phyloP scores from a whole-genome alignment of 2,888 invertebrate species.

The Andrena trimmerana region DNA sequence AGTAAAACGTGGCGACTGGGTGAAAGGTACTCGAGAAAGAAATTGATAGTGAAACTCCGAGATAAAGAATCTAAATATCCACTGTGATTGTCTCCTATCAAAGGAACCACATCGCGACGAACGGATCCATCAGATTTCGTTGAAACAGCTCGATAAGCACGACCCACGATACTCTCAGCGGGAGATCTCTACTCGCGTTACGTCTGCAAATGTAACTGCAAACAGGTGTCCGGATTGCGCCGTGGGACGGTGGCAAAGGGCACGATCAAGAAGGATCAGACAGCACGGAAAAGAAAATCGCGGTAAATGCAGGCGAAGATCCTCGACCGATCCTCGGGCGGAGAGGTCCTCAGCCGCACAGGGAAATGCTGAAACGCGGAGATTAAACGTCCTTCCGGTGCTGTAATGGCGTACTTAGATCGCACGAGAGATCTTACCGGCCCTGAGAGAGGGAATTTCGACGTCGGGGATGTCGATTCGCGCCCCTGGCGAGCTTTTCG shows the following conservation, averaged over 20 bases:
- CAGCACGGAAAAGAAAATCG: conserved; percentile 45
- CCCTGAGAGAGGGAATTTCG: conserved; percentile 10
- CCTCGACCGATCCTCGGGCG: conserved; percentile 41
- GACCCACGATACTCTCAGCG: neutral
- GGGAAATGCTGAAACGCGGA: conserved; percentile 66
- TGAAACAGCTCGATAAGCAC: neutral
- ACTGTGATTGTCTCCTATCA: too few species aligned
- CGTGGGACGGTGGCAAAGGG: neutral
- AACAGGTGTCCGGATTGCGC: conserved; percentile 53
- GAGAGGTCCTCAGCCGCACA: conserved; percentile 29
- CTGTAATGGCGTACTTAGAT: conserved; percentile 70
- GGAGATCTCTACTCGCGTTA: conserved; percentile 26
- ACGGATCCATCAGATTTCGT: neutral
- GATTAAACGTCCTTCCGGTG: conserved; percentile 73
- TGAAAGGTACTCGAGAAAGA: too few species aligned
- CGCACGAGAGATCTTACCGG: conserved; percentile 45
- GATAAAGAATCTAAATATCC: too few species aligned
- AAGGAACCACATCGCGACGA: neutral
- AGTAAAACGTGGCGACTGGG: too few species aligned
- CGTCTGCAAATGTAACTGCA: conserved; percentile 24
- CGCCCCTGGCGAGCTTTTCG: conserved; percentile 4
- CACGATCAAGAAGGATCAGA: conserved; percentile 34
- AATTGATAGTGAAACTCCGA: too few species aligned
- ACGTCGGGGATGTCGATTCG: conserved; percentile 18
- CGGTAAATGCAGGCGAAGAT: conserved; percentile 45